Evolutionary conservation across 2,888 invertebrate genomes (phyloP).

Genomic region (Drosophila sordidula): DNA sequence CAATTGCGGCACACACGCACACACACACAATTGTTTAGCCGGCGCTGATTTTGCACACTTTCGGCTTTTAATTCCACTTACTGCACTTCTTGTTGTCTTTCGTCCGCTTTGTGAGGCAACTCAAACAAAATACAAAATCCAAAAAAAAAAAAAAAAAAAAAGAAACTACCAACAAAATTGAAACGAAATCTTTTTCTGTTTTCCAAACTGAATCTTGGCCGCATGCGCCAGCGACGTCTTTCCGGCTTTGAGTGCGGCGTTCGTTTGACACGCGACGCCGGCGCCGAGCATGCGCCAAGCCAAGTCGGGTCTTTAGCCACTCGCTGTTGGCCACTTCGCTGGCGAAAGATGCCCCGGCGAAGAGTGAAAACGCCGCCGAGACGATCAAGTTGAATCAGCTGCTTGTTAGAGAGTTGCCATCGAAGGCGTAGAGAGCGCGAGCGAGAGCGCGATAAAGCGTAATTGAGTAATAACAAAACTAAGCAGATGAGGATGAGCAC

Average conservation of each 20-base stretch:
- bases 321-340: not conserved
- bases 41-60: constrained; percentile 68
- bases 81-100: constrained; percentile 38
- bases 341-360: constrained; percentile 9
- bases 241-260: constrained; percentile 66
- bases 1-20: constrained; percentile 41
- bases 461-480: constrained; percentile 4
- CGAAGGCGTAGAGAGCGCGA: not conserved
- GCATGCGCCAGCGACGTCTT: constrained; percentile 67
- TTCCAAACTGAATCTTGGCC: constrained; percentile 8
- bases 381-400: constrained; percentile 7
- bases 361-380: constrained; percentile 34
- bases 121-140: too few species aligned
- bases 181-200: constrained; percentile 35
- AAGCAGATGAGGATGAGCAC: not conserved
- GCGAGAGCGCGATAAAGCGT: constrained; percentile 6
- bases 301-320: constrained; percentile 12
- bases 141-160: constrained; percentile 1
- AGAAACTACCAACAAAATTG: constrained; percentile 37
- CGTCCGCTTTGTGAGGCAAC: constrained; percentile 9
- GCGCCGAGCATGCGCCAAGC: constrained; percentile 51
- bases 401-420: not conserved
- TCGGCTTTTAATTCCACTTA: constrained; percentile 51
- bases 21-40: constrained; percentile 42
- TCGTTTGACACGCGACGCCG: constrained; percentile 75